These are phyloP conservation scores for Notoglanidium macrostoma DNA, from an alignment of 2,797 vertebrate species.

Conservation along the genomic window DNA sequence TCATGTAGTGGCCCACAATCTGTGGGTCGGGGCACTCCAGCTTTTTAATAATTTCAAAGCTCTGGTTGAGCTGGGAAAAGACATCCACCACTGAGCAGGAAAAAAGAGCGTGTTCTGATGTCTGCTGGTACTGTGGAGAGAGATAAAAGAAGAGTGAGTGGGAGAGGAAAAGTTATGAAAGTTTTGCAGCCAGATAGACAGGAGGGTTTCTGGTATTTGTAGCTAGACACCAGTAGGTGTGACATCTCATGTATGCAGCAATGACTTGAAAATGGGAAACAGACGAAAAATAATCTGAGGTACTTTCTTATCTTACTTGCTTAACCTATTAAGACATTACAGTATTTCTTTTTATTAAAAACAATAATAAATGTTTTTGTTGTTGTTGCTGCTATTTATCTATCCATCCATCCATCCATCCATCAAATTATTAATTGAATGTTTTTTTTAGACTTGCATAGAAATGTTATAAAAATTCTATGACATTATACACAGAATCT, in stretches of 20 bases:
- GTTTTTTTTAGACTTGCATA: background rate
- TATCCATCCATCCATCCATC: background rate
- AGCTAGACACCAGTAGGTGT: slow-evolving; percentile 58
- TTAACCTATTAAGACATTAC: background rate
- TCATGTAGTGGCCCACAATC: slow-evolving; percentile 98
- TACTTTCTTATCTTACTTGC: background rate
- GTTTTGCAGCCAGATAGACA: slow-evolving; percentile 23
- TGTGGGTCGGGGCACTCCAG: slow-evolving; percentile 95
- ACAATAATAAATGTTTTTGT: background rate
- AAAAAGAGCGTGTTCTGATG: slow-evolving; percentile 95
- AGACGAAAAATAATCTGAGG: slow-evolving; percentile 61
- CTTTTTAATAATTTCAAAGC: slow-evolving; percentile 98
- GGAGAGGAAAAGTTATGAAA: slow-evolving; percentile 28
- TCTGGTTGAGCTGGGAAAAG: slow-evolving; percentile 99
- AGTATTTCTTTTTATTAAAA: background rate
- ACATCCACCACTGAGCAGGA: slow-evolving; percentile 98
- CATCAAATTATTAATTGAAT: background rate
- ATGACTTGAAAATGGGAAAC: slow-evolving; percentile 53
- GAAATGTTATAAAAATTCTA: background rate
- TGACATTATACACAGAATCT: background rate
- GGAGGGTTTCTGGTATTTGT: slow-evolving; percentile 46
- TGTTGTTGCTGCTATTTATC: background rate
- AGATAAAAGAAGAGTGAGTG: slow-evolving; percentile 28
- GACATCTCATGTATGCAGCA: slow-evolving; percentile 56
- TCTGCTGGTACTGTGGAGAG: slow-evolving; percentile 90